phyloP scores from a whole-genome alignment of 2,888 invertebrate genomes.

The Lucinisca nassula region DNA sequence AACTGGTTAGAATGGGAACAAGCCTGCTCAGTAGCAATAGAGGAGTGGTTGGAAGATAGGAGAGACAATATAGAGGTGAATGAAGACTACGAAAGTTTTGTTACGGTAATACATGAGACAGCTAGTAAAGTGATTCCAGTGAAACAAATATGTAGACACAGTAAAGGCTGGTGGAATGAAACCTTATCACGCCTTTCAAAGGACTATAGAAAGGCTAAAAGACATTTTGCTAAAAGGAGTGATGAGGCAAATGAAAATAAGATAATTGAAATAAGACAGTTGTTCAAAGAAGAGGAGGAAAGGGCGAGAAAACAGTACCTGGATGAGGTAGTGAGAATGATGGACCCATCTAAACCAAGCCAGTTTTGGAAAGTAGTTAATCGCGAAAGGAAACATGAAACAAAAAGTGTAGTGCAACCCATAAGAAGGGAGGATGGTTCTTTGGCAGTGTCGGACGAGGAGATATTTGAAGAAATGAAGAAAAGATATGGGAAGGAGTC shows the following conservation, averaged over 20 bases:
- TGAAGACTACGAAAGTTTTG: neutral
- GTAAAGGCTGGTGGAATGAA: constrained; percentile 9
- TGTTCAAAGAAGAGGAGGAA: neutral
- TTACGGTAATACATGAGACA: neutral
- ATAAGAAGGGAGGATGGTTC: neutral
- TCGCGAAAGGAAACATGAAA: no score
- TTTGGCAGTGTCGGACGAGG: constrained; percentile 5
- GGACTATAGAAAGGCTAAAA: neutral
- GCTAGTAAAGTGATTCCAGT: neutral
- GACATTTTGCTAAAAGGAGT: neutral
- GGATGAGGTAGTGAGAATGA: neutral
- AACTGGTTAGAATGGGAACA: neutral
- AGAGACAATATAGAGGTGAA: neutral
- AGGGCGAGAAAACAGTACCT: constrained; percentile 1
- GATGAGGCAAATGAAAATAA: neutral
- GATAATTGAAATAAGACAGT: neutral
- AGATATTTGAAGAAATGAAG: constrained; percentile 24
- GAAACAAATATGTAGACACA: constrained; percentile 5
- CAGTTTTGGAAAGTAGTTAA: no score
- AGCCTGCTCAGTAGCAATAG: neutral
- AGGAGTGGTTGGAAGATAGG: neutral
- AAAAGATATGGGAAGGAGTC: no score
- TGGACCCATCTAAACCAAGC: neutral
- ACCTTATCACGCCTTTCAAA: neutral
- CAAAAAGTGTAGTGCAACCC: no score